A percentile compares a stretch with the other conserved stretches of the same genome.
Evolutionary conservation across 2,797 vertebrate species (phyloP).

Genomic region (Margarornis squamiger): DNA sequence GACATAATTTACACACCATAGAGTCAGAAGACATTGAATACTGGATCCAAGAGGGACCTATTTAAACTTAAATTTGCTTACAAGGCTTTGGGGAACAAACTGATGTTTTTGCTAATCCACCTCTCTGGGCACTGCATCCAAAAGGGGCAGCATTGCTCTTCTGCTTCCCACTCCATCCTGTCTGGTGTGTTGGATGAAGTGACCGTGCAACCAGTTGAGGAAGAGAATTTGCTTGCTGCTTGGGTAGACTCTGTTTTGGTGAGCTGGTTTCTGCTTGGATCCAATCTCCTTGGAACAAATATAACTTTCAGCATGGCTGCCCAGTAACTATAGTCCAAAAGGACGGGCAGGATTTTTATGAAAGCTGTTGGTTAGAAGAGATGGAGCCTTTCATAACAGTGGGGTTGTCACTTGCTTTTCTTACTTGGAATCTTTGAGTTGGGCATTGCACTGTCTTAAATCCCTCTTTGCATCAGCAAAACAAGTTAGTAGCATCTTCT

Average conservation of each 20-base stretch:
- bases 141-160: neutral
- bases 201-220: neutral
- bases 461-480: neutral
- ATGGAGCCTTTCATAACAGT: neutral
- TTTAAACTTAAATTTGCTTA: conserved; percentile 7
- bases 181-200: neutral
- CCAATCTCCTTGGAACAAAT: neutral
- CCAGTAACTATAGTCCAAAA: neutral
- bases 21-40: neutral
- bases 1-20: neutral
- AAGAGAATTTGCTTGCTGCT: neutral
- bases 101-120: neutral
- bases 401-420: neutral
- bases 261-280: neutral
- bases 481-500: neutral
- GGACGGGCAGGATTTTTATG: neutral
- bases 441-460: neutral
- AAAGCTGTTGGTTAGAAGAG: neutral
- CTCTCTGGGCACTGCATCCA: neutral
- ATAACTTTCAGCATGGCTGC: neutral
- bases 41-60: neutral
- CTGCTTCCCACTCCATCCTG: fast-evolving
- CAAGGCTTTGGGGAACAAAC: neutral
- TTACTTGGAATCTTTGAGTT: neutral
- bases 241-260: neutral